Evolutionary conservation across 2,113 vertebrate species (phyloP), one percentile per base, ranked within the genome.

Genomic region (Corythoichthys intestinalis): DNA sequence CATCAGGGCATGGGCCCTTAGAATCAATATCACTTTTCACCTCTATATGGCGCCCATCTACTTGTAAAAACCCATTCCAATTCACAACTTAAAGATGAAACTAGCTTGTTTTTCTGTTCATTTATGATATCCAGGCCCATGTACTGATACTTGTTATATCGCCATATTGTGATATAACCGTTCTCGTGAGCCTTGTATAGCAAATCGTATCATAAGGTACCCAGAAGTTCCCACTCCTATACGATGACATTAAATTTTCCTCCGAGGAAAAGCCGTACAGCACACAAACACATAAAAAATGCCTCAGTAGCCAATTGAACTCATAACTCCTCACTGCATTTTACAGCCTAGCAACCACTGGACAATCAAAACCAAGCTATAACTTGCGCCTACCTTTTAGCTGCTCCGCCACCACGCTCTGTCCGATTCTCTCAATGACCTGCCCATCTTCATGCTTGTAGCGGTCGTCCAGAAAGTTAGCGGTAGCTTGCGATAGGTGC

Each of bases 401-500:
- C 74, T 91, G 89, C 34, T 99, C 97, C 70, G 95, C 94, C 52
- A 97, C 94, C 73, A 98, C 93, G 0, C 94, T 97, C 76, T 94
- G 96, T 47, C 97, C 97, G 0, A 95, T 93, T 0, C 97, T 93
- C 76, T 99, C 96, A 0, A 70, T 83, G 82, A 99, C 97, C 66
- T 90, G 91, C 13, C 96, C 97, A 3, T 97, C 94, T 81, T 98
- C 96, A 84, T 93, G 93, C 82, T 93, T 89, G 1, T 98, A 99
- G 75, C 97, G 95, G 68, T 98, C 96, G 62, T 99, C 96, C 86
- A 99, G 85, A 81, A 98, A 99, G 74, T 92, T 93, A 1, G 95
- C 96, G 0, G 98, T 98, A 63, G 94, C 94, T 83, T 98, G 94
- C 0, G 98, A 99, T 69, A 99, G 93, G 83, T 99, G 98, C 69